Base-by-base conservation (phyloP, 2,888 invertebrate genomes). In the Conomelus anceps region DNA sequence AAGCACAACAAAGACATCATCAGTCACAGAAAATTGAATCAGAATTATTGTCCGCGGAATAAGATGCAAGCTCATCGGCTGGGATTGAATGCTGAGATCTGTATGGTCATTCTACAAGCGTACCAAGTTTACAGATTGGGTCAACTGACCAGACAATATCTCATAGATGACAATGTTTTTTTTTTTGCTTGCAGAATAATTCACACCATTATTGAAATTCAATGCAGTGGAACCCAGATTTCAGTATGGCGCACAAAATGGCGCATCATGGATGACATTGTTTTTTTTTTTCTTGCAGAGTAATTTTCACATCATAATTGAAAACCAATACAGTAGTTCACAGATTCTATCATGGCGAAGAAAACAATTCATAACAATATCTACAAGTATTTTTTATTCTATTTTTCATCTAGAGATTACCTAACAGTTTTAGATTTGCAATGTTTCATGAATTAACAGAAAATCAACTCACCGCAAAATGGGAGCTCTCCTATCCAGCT, bases 401-500 rank as follows among this genome's bases (percentile, higher is more conserved):
- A 34, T 63, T 34, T 63, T 4, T n/a, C 63, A 63, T 63, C 3
- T 7, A 63, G 63, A 63, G 34, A n/a, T 63, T 63, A 13, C n/a
- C 20, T n/a, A n/a, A n/a, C n/a, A n/a, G n/a, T n/a, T n/a, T 4
- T n/a, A 9, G 34, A 34, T 34, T 34, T 17, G 17, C 9, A 63
- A 20, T 9, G n/a, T 20, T n/a, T 63, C 63, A 63, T n/a, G n/a
- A 63, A n/a, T n/a, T 63, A n/a, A n/a, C 20, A 3, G 17, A 13
- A 34, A 34, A 17, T 34, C 34, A 63, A 93, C 94, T 95, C 93
- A 96, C 98, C 98, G 93, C 98, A 98, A 93, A 97, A 97, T 26
- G 98, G 97, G 88, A 96, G 93, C 86, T 97, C 97, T 9, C 96
- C 96, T 29, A 96, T 96, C 98, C 98, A 98, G 92, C 95, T 95